Conservation (phyloP, 2,888 invertebrate genomes). For the Sacculina carcini region DNA sequence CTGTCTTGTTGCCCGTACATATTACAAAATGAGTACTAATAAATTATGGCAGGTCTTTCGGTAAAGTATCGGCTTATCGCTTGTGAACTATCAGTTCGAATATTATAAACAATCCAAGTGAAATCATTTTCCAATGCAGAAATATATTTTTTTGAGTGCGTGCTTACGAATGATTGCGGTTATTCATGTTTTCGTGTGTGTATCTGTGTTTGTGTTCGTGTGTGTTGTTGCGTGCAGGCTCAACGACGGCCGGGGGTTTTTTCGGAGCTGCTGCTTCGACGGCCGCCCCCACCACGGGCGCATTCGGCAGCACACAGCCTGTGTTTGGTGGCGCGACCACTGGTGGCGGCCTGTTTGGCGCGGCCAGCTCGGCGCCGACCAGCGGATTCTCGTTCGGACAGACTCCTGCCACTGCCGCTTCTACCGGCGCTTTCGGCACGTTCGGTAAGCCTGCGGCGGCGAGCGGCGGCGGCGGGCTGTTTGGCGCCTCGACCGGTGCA, state of each 20-base stretch:
- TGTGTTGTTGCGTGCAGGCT: too few relatives aligned
- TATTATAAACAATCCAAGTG: too few relatives aligned
- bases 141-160: too few relatives aligned
- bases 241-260: slow-evolving; percentile 22
- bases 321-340: slow-evolving; percentile 23
- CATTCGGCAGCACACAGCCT: background rate
- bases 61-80: too few relatives aligned
- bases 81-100: too few relatives aligned
- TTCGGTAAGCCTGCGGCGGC: slow-evolving; percentile 6
- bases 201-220: too few relatives aligned
- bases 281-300: background rate
- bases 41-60: too few relatives aligned
- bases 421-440: slow-evolving; percentile 16
- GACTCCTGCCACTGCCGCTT: slow-evolving; percentile 4
- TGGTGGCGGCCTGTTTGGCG: slow-evolving; percentile 27
- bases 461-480: slow-evolving; percentile 6
- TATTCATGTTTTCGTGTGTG: too few relatives aligned
- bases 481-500: slow-evolving; percentile 6
- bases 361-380: slow-evolving; percentile 9
- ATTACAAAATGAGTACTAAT: too few relatives aligned
- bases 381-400: slow-evolving; percentile 5
- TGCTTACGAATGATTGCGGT: too few relatives aligned
- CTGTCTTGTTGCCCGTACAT: too few relatives aligned
- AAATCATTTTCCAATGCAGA: too few relatives aligned
- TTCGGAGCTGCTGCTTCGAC: slow-evolving; percentile 22